Evolutionary conservation across 1,140 invertebrate genomes (phyloP).

Genomic region (Cardiocondyla obscurior): DNA sequence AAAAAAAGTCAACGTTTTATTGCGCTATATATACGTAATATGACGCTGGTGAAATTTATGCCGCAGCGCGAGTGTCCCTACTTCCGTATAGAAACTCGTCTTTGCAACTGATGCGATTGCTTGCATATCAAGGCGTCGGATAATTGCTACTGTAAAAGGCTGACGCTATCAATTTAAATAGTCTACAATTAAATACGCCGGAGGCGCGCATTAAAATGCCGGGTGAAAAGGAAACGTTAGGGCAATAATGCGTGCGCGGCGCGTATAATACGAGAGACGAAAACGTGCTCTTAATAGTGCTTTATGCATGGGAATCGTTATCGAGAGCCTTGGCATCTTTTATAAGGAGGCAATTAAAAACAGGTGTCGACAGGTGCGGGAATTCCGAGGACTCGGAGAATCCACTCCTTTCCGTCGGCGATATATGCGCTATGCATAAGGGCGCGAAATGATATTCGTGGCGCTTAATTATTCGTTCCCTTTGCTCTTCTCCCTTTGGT

Average conservation of each 20-base stretch:
- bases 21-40: too few species aligned
- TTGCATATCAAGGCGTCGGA: slow-evolving; percentile 41
- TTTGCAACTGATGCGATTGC: slow-evolving; percentile 35
- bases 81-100: slow-evolving; percentile 23
- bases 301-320: too few species aligned
- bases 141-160: slow-evolving; percentile 25
- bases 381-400: too few species aligned
- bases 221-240: not conserved
- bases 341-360: too few species aligned
- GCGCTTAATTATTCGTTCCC: slow-evolving; percentile 48
- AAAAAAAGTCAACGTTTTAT: too few species aligned
- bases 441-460: slow-evolving; percentile 42
- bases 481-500: slow-evolving; percentile 23
- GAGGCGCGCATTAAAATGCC: not conserved
- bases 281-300: too few species aligned
- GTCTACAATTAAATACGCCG: slow-evolving; percentile 25
- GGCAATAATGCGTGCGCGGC: too few species aligned
- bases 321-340: too few species aligned
- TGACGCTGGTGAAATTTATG: slow-evolving; percentile 28
- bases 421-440: slow-evolving; percentile 24
- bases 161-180: slow-evolving; percentile 33
- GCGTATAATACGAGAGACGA: too few species aligned
- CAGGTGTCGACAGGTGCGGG: too few species aligned
- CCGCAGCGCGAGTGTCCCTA: slow-evolving; percentile 1
- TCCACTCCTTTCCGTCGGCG: too few species aligned